phyloP scores from a whole-genome alignment of 2,888 invertebrate species.

The Phengaris arion region DNA sequence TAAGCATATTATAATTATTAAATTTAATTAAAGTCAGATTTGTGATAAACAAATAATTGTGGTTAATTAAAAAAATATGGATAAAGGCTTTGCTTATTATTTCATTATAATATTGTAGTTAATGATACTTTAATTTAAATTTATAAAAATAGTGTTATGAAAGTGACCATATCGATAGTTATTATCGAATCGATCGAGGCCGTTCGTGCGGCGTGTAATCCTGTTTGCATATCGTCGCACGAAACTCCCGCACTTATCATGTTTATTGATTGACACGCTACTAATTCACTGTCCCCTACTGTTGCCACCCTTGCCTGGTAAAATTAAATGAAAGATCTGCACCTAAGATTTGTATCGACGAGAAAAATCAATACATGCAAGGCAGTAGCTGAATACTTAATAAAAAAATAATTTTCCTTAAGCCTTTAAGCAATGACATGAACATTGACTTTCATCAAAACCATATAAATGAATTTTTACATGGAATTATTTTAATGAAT shows the following conservation, averaged over 20 bases:
- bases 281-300: slow-evolving; percentile 65
- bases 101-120: slow-evolving; percentile 26
- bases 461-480: too few species aligned
- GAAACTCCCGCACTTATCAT: slow-evolving; percentile 76
- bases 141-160: slow-evolving; percentile 28
- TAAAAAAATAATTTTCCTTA: too few species aligned
- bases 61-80: slow-evolving; percentile 24
- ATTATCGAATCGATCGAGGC: slow-evolving; percentile 40
- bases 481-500: too few species aligned
- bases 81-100: slow-evolving; percentile 28
- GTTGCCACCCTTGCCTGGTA: slow-evolving; percentile 44
- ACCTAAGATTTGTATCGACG: slow-evolving; percentile 11
- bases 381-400: not conserved
- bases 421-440: too few species aligned
- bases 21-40: slow-evolving; percentile 21
- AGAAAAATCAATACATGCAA: not conserved
- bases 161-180: slow-evolving; percentile 39
- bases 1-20: slow-evolving; percentile 7
- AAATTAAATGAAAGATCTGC: slow-evolving; percentile 46
- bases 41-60: slow-evolving; percentile 14
- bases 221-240: slow-evolving; percentile 77
- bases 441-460: too few species aligned
- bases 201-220: slow-evolving; percentile 64
- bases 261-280: slow-evolving; percentile 79
- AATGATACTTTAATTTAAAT: slow-evolving; percentile 5